phyloP scores from a whole-genome alignment of 2,113 vertebrate species.

The Dasyurus viverrinus region DNA sequence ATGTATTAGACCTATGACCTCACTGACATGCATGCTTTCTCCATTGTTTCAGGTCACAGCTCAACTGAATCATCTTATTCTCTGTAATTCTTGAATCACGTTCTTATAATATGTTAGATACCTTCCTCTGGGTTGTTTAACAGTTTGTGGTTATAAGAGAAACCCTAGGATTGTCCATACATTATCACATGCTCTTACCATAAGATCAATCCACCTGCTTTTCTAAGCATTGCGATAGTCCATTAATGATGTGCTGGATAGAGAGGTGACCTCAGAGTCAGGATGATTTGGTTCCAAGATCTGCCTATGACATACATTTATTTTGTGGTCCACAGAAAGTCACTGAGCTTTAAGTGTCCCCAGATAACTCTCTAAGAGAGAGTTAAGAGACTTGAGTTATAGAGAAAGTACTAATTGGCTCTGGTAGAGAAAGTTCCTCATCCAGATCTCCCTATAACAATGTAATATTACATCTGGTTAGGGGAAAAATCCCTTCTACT shows the following conservation, averaged over 20 bases:
- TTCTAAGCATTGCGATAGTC: background rate
- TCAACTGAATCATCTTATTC: background rate
- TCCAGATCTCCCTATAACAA: background rate
- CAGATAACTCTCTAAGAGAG: background rate
- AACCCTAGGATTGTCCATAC: background rate
- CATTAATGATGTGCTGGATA: background rate
- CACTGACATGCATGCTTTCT: background rate
- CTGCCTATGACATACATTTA: background rate
- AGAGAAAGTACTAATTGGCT: background rate
- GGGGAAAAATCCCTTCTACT: background rate
- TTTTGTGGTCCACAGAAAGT: background rate
- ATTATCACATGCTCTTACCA: background rate
- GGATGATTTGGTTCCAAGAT: background rate
- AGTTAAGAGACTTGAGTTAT: background rate
- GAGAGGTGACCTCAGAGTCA: background rate
- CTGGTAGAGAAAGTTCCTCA: background rate
- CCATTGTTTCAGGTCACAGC: background rate
- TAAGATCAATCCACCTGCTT: background rate
- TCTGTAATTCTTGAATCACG: background rate
- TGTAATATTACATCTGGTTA: background rate
- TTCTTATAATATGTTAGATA: background rate
- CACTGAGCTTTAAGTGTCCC: background rate
- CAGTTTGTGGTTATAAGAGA: background rate
- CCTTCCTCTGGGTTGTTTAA: background rate
- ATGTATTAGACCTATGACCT: background rate